Base-by-base conservation (phyloP, 2,888 invertebrate genomes). In the Calephelis perditalis region DNA sequence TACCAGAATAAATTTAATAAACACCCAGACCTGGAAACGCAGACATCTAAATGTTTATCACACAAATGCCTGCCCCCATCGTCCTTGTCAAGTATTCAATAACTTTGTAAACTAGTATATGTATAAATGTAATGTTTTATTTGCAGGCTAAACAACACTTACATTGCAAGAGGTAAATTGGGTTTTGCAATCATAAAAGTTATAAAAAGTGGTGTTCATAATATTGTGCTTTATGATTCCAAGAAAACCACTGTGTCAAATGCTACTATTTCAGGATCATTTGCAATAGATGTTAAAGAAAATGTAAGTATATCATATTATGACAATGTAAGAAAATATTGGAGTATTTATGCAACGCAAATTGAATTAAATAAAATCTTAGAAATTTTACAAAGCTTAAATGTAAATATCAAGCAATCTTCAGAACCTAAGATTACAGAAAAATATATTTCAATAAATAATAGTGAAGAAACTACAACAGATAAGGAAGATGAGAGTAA, bases 131-230 rank as follows among this genome's bases (percentile, higher is more conserved):
- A 59, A 58, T 57, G 46, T 47, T 11, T 44, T 12, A 35, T 57
- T 59, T 49, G 8, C 35, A 65, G 49, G 43, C 60, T 60, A 60
- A 54, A 81, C 60, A 78, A 81, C 71, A 69, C 71, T 10, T 86
- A 87, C 65, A 69, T 73, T 46, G 63, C 73, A 59, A 84, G 74
- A 77, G 87, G 86, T 57, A 86, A 80, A 70, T 64, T 88, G 56
- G 89, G 88, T 10, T 82, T 89, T 74, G 88, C 86, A n/a, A 73
- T 90, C 59, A 62, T 88, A 59, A 85, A 82, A 72, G 70, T 75
- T 36, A 62, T 73, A 3, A 82, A 79, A 70, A 73, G 73, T 66
- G 74, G 71, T 62, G 65, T 62, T 61, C 72, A 80, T 65, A 80
- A 79, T 65, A 77, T 87, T 58, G 69, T 89, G 37, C 72, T 90